Evolutionary conservation across 2,113 vertebrate species (phyloP).

Genomic region (Girardinichthys multiradiatus): DNA sequence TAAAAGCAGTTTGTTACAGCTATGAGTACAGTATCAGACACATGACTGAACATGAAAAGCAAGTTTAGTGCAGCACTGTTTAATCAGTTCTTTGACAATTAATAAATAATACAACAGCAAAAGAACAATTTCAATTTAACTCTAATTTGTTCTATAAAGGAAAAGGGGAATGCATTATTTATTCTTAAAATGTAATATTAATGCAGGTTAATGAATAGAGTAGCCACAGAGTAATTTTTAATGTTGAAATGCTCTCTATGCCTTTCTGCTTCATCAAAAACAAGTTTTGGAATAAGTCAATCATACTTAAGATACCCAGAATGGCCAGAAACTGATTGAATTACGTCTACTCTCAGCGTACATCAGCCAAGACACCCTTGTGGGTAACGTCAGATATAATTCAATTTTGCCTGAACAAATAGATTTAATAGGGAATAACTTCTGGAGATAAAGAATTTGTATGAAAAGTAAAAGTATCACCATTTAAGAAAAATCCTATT

Average conservation of each 20-base stretch:
- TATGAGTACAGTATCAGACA: slow-evolving; percentile 21
- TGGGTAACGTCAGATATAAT: background rate
- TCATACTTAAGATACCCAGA: background rate
- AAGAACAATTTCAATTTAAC: slow-evolving; percentile 59
- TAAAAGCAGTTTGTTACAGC: slow-evolving; percentile 11
- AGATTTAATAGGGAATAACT: background rate
- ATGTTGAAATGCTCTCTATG: slow-evolving; percentile 7
- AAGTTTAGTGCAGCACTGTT: too few relatives aligned
- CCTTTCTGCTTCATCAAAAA: background rate
- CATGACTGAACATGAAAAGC: slow-evolving; percentile 22
- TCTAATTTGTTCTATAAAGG: slow-evolving; percentile 48
- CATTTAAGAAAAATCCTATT: background rate
- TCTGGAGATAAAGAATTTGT: background rate
- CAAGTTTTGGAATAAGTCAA: background rate
- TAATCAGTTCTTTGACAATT: slow-evolving; percentile 39
- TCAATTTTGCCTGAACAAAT: background rate
- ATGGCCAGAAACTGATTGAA: background rate
- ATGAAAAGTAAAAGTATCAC: background rate
- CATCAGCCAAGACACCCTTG: background rate
- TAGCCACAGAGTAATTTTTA: slow-evolving; percentile 16
- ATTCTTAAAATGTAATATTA: slow-evolving; percentile 63
- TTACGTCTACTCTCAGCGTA: background rate
- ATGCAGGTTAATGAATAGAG: slow-evolving; percentile 64
- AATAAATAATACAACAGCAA: slow-evolving; percentile 52
- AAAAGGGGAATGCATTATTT: slow-evolving; percentile 55